Base-by-base conservation (phyloP, 1,140 invertebrate species). In the Drosophila trapezifrons region DNA sequence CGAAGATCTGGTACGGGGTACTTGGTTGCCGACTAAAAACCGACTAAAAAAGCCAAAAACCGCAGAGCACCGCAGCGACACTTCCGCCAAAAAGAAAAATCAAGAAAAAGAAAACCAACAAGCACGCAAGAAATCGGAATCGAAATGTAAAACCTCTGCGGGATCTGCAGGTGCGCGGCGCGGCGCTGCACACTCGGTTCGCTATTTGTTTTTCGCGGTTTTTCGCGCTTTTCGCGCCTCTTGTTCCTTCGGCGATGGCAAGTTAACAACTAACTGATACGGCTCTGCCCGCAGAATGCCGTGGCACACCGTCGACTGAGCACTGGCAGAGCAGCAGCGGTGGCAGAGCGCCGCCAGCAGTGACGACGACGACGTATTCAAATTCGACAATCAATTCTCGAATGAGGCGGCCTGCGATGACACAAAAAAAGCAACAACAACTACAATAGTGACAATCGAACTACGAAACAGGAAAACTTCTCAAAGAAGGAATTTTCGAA, bases 251-350 rank as follows among this genome's bases (percentile, higher is more conserved):
- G 69, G 69, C 73, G 49, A 75, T 72, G 64, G 78, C 80, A 85
- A 89, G 84, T 89, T 89, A 89, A 80, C 74, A 89, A 89, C 85
- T 89, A 84, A 89, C 76, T 87, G 84, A 86, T 85, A 87, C 83
- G 81, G 38, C 52, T 42, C 60, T 66, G 46, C 65, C 65, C 40
- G 46, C 46, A 52, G 46, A 42, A 27, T 37, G 43, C 12, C 38
- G 27, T 40, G 38, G 63, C 20, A 57, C 17, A 63, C 29, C 47
- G 43, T 13, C 45, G 35, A 29, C 25, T 35, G 51, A 49, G 46
- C 43, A 29, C 20, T 9, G 18, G 35, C 47, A 15, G 65, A 69
- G 65, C 54, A 25, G 55, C 38, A 38, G 20, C 57, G 47, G 49
- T 18, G 40, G 46, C 17, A 27, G 69, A 69, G 46, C 71, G 78